Conservation (phyloP, 1,140 invertebrate genomes). For the Semibalanus balanoides region DNA sequence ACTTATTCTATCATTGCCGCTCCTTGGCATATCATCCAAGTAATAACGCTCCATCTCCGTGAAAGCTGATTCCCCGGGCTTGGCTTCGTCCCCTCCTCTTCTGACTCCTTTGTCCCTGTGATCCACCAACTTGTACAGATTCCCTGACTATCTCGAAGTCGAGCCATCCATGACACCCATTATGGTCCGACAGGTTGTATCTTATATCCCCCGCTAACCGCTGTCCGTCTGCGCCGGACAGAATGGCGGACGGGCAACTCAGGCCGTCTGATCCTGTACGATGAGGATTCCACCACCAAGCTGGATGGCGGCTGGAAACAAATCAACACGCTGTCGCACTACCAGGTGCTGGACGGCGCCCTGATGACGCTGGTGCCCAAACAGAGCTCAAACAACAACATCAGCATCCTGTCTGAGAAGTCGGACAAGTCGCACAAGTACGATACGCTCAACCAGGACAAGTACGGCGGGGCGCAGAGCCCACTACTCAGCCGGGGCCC, state of each 20-base stretch:
- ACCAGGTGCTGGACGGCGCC: constrained; percentile 75
- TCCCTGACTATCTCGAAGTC: too few relatives aligned
- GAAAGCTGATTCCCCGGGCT: too few relatives aligned
- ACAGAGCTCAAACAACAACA: constrained; percentile 90
- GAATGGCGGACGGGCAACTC: constrained; percentile 82
- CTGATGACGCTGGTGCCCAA: constrained; percentile 87
- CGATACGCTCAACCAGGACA: constrained; percentile 67
- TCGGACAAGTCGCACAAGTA: constrained; percentile 77
- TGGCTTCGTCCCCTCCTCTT: too few relatives aligned
- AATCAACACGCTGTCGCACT: constrained; percentile 92
- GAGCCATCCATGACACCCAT: too few relatives aligned
- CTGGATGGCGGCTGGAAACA: constrained; percentile 93
- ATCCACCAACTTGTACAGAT: too few relatives aligned
- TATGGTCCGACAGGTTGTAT: too few relatives aligned
- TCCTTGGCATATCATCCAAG: too few relatives aligned
- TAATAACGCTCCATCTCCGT: too few relatives aligned
- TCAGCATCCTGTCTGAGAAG: constrained; percentile 85
- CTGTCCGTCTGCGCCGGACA: constrained; percentile 20
- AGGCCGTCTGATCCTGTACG: constrained; percentile 79
- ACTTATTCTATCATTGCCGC: too few relatives aligned
- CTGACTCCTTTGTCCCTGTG: too few relatives aligned
- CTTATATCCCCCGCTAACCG: too few relatives aligned
- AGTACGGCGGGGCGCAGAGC: constrained; percentile 62
- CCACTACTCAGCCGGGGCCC: constrained; percentile 74
- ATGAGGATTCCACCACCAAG: constrained; percentile 93